Conservation (phyloP, 64 coral and sea anemone species). For the Actinia equina region DNA sequence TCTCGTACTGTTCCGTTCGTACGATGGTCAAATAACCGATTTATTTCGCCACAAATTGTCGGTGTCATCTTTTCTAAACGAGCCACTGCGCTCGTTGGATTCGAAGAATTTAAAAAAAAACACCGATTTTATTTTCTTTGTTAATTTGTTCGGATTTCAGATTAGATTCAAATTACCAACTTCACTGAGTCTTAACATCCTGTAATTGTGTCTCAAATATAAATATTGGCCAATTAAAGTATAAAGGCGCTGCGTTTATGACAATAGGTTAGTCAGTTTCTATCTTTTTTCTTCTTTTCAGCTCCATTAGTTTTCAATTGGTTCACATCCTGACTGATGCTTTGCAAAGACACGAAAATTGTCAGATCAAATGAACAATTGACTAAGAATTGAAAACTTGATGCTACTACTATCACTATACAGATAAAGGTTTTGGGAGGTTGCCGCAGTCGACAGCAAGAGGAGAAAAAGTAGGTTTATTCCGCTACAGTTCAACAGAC, state of each 20-base stretch:
- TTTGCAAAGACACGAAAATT: neutral
- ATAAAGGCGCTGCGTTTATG: neutral
- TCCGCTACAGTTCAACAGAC: neutral
- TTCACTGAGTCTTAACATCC: neutral
- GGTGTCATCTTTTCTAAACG: too few relatives aligned
- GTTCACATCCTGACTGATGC: neutral
- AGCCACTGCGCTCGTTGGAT: too few relatives aligned
- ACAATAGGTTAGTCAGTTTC: neutral
- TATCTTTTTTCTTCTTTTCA: neutral
- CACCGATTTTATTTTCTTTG: too few relatives aligned
- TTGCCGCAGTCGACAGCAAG: too few relatives aligned
- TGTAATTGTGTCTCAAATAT: neutral
- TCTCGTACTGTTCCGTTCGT: too few relatives aligned
- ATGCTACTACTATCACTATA: too few relatives aligned
- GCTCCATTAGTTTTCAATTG: neutral
- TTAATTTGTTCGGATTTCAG: neutral
- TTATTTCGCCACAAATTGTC: too few relatives aligned
- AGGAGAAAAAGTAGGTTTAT: too few relatives aligned
- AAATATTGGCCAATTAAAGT: too few relatives aligned
- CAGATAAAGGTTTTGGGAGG: too few relatives aligned
- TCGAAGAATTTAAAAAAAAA: too few relatives aligned
- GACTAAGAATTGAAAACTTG: neutral
- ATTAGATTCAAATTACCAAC: neutral
- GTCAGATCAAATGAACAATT: neutral
- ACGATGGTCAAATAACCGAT: too few relatives aligned